Base-by-base conservation (phyloP, 2,113 vertebrate genomes). In the Aegotheles bennettii region DNA sequence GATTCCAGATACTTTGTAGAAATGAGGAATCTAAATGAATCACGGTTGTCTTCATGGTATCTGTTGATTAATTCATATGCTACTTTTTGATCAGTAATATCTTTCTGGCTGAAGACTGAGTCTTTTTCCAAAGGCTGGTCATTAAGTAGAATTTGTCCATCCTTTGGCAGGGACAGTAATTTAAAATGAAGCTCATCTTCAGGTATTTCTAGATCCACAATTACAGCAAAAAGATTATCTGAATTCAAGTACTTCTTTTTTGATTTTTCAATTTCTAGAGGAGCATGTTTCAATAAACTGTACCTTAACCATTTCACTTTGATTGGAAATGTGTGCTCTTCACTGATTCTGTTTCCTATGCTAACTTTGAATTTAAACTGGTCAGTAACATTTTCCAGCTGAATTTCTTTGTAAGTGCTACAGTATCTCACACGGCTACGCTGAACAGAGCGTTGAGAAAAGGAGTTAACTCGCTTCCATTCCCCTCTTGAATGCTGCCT, bases 331-430 rank as follows among this genome's bases (percentile, higher is more conserved):
- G 96, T 13, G 3, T 99, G 67, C 89, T 99, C 98, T 69, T 98
- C 96, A 51, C 97, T 98, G 31, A 95, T 95, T 92, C 93, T 98
- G 42, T 97, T 97, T 79, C 97, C 98, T 69, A 99, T 38, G 24
- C 47, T 98, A 81, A 99, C 97, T 97, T 98, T 98, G 96, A 98
- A 99, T 89, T 98, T 98, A 92, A 99, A 99, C 16, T 97, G 95
- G 93, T 99, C 99, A 0, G 88, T 97, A 68, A 97, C 43, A 43
- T 98, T 98, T 77, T 96, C 89, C 23, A 95, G 95, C 92, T 99
- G 98, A 75, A 98, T 94, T 56, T 98, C 97, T 95, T 95, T 98
- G 90, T 97, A 99, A 56, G 98, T 99, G 95, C 97, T 98, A 21
- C 95, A 85, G 71, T 99, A 99, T 61, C 98, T 97, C 48, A 99